These are phyloP conservation scores for Xestia c-nigrum DNA, from an alignment of 2,888 invertebrate species.

Conservation along the genomic window DNA sequence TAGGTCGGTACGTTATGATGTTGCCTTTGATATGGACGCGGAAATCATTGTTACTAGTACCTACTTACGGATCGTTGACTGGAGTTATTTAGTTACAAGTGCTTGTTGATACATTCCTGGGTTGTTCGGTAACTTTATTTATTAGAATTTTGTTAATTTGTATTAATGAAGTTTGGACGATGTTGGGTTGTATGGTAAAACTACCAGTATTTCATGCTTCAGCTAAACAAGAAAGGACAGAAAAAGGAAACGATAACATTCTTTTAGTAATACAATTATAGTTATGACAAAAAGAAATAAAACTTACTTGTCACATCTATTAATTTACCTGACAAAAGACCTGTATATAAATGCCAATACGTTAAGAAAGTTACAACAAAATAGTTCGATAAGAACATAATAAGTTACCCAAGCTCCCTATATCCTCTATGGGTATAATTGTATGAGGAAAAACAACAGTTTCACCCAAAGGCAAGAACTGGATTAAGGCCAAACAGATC, in stretches of 20 bases:
- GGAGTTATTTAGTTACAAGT: constrained; percentile 23
- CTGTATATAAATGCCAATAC: constrained; percentile 45
- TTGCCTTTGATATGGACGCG: constrained; percentile 68
- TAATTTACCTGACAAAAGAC: constrained; percentile 43
- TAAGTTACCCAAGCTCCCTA: constrained; percentile 53
- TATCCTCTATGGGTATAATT: constrained; percentile 62
- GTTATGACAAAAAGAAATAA: neutral
- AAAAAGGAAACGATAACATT: neutral
- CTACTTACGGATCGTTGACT: constrained; percentile 16
- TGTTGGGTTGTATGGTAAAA: neutral
- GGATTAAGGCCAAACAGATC: constrained; percentile 83
- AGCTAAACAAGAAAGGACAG: neutral
- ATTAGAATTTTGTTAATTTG: neutral
- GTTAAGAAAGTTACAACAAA: constrained; percentile 48
- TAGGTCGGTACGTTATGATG: constrained; percentile 72
- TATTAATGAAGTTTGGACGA: neutral
- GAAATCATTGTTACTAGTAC: constrained; percentile 68
- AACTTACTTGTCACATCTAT: constrained; percentile 5
- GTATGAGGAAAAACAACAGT: constrained; percentile 69
- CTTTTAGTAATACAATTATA: neutral
- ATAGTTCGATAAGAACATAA: constrained; percentile 58
- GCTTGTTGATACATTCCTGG: constrained; percentile 6
- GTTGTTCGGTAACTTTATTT: constrained; percentile 9
- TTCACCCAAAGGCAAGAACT: constrained; percentile 73
- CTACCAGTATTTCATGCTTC: neutral